Evolutionary conservation across 2,797 vertebrate genomes (phyloP).

Genomic region (Premnoplex brunnescens): DNA sequence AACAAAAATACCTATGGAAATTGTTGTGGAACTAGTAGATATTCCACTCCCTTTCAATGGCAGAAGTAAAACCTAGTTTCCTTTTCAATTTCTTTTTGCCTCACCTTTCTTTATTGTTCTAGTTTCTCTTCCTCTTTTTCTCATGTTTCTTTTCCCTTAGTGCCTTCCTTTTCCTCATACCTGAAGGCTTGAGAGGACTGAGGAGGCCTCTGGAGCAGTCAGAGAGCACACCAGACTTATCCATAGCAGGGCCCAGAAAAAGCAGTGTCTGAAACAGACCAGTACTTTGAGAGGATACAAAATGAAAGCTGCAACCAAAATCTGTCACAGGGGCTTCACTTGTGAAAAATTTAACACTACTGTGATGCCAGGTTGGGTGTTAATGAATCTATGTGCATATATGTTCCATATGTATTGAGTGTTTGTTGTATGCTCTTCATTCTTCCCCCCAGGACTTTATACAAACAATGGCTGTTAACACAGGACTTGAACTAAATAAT

Average conservation of each 20-base stretch:
- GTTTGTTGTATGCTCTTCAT: not conserved
- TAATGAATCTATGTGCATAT: not conserved
- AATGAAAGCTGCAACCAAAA: not conserved
- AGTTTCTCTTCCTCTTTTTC: not conserved
- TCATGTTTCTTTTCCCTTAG: not conserved
- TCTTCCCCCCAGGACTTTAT: conserved; percentile 79
- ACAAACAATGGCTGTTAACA: conserved; percentile 78
- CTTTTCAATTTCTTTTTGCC: not conserved
- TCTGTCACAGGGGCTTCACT: not conserved
- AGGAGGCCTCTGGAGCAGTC: not conserved
- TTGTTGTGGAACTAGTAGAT: not conserved
- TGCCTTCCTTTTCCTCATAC: not conserved
- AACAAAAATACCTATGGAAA: not conserved
- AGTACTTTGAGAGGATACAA: not conserved
- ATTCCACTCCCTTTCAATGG: not conserved
- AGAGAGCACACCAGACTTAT: not conserved
- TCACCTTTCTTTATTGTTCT: not conserved
- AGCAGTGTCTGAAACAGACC: not conserved
- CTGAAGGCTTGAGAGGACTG: not conserved
- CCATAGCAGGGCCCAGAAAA: not conserved
- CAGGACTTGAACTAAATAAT: conserved; percentile 78
- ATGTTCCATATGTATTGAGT: not conserved
- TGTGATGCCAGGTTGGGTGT: not conserved
- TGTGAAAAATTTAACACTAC: not conserved
- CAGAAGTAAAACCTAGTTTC: not conserved